Evolutionary conservation across 2,888 invertebrate species (phyloP), one percentile per base, ranked within the genome.

Genomic region (Athrips mouffetella): DNA sequence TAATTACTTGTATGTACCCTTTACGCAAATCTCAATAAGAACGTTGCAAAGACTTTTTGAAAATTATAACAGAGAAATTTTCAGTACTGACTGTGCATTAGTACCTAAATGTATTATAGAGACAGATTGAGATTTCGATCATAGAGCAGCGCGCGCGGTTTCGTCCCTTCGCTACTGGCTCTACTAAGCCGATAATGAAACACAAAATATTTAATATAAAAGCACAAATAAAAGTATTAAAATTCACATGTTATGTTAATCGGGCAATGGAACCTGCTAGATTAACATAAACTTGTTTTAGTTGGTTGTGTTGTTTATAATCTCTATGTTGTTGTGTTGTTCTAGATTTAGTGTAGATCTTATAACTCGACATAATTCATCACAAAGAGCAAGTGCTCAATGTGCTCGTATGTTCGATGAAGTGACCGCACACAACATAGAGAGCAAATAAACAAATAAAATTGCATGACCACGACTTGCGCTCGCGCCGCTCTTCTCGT

Each of bases 401-500:
- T n/a, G n/a, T n/a, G n/a, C n/a, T n/a, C n/a, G n/a, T n/a, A 50
- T 42, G 44, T 47, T 44, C 27, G 31, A 16, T 54, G 59, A 65
- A 67, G 69, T 67, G 69, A 70, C 65, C 66, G 68, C 62, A 64
- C 69, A 54, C 57, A 58, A 58, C 62, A 57, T 60, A 65, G 64
- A 62, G 46, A 62, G 63, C 65, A 75, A 71, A 74, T 46, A 54
- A 63, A 65, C 66, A 72, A 70, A 73, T 70, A 68, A 73, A 70
- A 70, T 64, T 52, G 67, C 65, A 65, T 65, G 65, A 71, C 65
- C 67, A 67, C 63, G 64, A 68, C 62, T 65, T 56, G 62, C 57
- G 67, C n/a, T 73, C 67, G 71, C 68, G 69, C 61, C 63, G 20
- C 3, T 15, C 2, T 8, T 2, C 37, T 8, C 62, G 63, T 62